Percentiles rank a stretch among this genome's conserved stretches.
Conservation (phyloP, 2,113 vertebrate genomes). For the Cettia cetti region DNA sequence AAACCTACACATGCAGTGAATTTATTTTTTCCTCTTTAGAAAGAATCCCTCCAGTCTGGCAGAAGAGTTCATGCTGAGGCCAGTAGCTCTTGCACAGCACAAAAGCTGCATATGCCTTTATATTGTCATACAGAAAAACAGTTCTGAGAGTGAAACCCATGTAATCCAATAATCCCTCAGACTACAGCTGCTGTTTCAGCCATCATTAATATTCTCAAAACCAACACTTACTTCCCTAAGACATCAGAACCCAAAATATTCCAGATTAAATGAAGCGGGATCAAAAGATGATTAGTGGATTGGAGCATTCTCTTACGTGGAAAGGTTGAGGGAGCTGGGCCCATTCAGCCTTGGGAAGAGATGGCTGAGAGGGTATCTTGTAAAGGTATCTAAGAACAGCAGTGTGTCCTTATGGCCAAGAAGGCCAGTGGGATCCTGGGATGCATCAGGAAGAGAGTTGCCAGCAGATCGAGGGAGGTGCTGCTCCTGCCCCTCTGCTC, state of each 20-base stretch:
- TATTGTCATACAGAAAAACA: background rate
- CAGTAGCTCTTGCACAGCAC: background rate
- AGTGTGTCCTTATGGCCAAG: background rate
- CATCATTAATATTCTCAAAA: background rate
- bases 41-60: background rate
- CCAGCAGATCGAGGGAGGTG: background rate
- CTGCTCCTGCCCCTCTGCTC: background rate
- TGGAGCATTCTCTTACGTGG: background rate
- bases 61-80: background rate
- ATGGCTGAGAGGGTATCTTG: background rate
- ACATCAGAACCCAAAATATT: background rate
- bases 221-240: background rate
- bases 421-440: background rate
- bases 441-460: accelerated
- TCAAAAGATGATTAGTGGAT: background rate
- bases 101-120: background rate
- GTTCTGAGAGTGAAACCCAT: background rate
- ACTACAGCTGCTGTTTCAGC: background rate
- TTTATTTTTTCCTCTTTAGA: background rate
- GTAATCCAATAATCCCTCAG: background rate
- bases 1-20: background rate
- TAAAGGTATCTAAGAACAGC: background rate
- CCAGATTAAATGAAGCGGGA: background rate
- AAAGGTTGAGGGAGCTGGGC: background rate
- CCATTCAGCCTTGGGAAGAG: background rate